Conservation (phyloP, 2,113 vertebrate species). For the Protomyctophum bolini region DNA sequence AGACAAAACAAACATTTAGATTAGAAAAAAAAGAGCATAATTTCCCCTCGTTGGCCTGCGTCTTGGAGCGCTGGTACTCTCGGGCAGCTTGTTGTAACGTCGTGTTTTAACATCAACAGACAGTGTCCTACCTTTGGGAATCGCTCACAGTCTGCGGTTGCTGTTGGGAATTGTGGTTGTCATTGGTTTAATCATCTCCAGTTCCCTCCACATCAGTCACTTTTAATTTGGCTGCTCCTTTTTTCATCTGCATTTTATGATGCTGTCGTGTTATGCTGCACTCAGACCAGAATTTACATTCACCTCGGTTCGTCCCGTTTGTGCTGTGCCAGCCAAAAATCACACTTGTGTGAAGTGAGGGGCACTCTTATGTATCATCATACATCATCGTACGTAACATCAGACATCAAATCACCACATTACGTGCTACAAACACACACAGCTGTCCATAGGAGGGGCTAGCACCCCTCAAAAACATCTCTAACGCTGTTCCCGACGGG, state of each 20-base stretch:
- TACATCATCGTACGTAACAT: too few species aligned
- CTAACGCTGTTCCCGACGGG: too few species aligned
- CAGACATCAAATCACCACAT: too few species aligned
- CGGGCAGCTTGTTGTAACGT: constrained; percentile 7
- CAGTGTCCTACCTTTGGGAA: constrained; percentile 38
- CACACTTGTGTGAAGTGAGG: too few species aligned
- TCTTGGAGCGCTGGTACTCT: constrained; percentile 35
- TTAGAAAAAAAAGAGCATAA: constrained; percentile 36
- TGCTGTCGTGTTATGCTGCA: constrained; percentile 20
- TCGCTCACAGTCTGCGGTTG: not conserved
- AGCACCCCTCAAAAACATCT: too few species aligned
- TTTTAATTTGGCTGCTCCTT: constrained; percentile 11
- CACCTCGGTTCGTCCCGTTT: too few species aligned
- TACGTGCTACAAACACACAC: too few species aligned
- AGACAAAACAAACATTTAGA: constrained; percentile 66
- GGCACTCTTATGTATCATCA: too few species aligned
- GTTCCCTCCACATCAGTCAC: constrained; percentile 25
- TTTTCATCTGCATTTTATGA: not conserved
- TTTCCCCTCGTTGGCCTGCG: constrained; percentile 46
- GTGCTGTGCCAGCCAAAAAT: too few species aligned
- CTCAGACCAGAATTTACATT: too few species aligned
- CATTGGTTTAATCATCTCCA: constrained; percentile 36
- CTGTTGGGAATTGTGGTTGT: constrained; percentile 21
- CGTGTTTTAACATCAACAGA: constrained; percentile 28
- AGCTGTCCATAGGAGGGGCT: too few species aligned